Conservation (phyloP, 1,140 invertebrate genomes). For the Mya arenaria region DNA sequence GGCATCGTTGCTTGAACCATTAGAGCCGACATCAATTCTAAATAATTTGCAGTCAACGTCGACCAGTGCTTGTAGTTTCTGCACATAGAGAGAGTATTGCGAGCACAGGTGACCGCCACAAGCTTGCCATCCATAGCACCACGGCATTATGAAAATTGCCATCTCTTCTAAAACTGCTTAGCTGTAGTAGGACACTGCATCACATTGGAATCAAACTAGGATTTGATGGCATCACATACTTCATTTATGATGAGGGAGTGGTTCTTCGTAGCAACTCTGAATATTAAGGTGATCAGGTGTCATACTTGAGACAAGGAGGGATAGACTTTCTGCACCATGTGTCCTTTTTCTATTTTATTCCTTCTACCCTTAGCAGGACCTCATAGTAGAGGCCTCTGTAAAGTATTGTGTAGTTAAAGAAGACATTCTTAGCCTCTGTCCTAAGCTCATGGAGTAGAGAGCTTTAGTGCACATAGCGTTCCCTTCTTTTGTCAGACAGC, state of each 20-base stretch:
- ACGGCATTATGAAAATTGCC: background rate
- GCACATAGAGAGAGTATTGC: too few relatives aligned
- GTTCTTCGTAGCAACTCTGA: slow-evolving; percentile 44
- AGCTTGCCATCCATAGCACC: slow-evolving; percentile 56
- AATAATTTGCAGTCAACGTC: too few relatives aligned
- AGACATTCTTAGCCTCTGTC: slow-evolving; percentile 6
- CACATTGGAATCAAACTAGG: slow-evolving; percentile 44
- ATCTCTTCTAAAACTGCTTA: slow-evolving; percentile 25
- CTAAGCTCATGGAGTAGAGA: slow-evolving; percentile 2
- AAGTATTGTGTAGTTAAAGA: slow-evolving; percentile 50
- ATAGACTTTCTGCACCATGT: slow-evolving; percentile 41
- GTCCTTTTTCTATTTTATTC: slow-evolving; percentile 27
- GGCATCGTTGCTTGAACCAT: too few relatives aligned
- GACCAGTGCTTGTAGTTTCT: too few relatives aligned
- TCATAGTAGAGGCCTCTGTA: slow-evolving; percentile 45
- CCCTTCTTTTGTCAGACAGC: slow-evolving; percentile 18
- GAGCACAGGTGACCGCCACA: slow-evolving; percentile 32
- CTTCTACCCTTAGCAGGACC: slow-evolving; percentile 38
- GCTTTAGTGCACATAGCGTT: background rate
- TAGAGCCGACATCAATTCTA: too few relatives aligned
- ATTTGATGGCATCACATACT: slow-evolving; percentile 38
- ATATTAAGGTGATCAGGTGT: slow-evolving; percentile 41
- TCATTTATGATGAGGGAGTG: slow-evolving; percentile 9
- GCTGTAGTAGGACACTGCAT: slow-evolving; percentile 44
- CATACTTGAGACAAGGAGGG: slow-evolving; percentile 44